Evolutionary conservation across 2,888 invertebrate species (phyloP).

Genomic region (Siphlonurus alternatus): DNA sequence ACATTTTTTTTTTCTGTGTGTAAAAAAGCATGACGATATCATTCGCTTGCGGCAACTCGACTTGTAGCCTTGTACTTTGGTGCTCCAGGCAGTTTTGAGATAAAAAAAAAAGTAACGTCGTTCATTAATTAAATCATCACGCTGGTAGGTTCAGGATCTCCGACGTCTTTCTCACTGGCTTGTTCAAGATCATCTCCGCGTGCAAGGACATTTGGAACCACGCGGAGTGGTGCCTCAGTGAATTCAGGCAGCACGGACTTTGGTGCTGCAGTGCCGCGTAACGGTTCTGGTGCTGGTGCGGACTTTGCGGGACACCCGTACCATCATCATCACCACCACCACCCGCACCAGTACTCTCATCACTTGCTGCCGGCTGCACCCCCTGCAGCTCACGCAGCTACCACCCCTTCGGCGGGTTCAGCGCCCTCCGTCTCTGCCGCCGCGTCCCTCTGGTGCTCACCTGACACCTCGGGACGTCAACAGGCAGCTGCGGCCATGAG

Average conservation of each 20-base stretch:
- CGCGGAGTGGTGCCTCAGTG: background rate
- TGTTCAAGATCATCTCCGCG: background rate
- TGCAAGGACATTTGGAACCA: background rate
- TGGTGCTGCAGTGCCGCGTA: background rate
- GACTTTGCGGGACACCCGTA: background rate
- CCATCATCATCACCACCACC: background rate
- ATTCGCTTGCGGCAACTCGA: background rate
- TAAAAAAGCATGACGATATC: background rate
- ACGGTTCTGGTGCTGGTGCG: background rate
- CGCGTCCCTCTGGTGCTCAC: background rate
- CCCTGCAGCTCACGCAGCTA: background rate
- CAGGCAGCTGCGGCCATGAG: constrained; percentile 12
- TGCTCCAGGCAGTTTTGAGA: too few relatives aligned
- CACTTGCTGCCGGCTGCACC: background rate
- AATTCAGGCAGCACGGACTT: too few relatives aligned
- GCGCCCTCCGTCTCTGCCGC: background rate
- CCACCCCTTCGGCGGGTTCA: background rate
- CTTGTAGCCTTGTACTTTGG: background rate
- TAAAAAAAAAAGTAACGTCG: too few relatives aligned
- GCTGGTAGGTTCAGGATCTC: too few relatives aligned
- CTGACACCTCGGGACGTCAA: background rate
- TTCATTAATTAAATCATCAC: too few relatives aligned
- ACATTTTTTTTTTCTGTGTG: background rate
- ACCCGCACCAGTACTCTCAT: background rate
- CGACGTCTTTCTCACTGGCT: background rate